Conservation (phyloP, 1,140 invertebrate species). For the Scylla paramamosain region DNA sequence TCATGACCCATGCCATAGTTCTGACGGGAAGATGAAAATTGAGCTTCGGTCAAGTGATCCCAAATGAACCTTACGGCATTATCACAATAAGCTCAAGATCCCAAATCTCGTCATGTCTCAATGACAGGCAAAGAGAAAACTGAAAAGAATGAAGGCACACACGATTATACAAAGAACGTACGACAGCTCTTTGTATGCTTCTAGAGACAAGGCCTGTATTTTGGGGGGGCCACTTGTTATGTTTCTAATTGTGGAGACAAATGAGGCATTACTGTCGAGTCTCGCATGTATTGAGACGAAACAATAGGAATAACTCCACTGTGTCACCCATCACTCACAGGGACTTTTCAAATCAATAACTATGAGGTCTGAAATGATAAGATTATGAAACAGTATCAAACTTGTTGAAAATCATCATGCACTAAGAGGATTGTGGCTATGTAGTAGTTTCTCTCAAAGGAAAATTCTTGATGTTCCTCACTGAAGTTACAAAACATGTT, state of each 20-base stretch:
- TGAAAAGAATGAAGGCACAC: slow-evolving; percentile 75
- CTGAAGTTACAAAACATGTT: slow-evolving; percentile 45
- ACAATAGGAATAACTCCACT: slow-evolving; percentile 42
- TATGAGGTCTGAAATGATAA: slow-evolving; percentile 55
- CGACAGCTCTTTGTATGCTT: slow-evolving; percentile 71
- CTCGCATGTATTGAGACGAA: slow-evolving; percentile 48
- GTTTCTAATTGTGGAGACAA: slow-evolving; percentile 14
- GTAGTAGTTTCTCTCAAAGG: slow-evolving; percentile 45
- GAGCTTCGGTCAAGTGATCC: slow-evolving; percentile 55
- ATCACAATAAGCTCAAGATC: slow-evolving; percentile 67
- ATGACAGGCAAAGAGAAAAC: slow-evolving; percentile 72
- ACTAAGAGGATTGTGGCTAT: slow-evolving; percentile 56
- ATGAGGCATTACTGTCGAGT: slow-evolving; percentile 32
- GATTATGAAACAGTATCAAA: slow-evolving; percentile 67
- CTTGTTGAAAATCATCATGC: slow-evolving; percentile 71
- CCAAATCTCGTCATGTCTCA: slow-evolving; percentile 61
- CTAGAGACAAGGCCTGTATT: slow-evolving; percentile 72
- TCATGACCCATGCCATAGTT: slow-evolving; percentile 51
- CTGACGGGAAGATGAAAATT: slow-evolving; percentile 62
- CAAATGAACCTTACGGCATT: slow-evolving; percentile 65
- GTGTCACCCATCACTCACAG: slow-evolving; percentile 35
- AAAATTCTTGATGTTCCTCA: slow-evolving; percentile 65
- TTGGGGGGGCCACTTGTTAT: slow-evolving; percentile 53
- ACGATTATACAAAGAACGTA: slow-evolving; percentile 73
- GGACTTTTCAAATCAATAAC: slow-evolving; percentile 63